Base-by-base conservation (phyloP, 2,888 invertebrate genomes). In the Hydrotaea cyrtoneurina region DNA sequence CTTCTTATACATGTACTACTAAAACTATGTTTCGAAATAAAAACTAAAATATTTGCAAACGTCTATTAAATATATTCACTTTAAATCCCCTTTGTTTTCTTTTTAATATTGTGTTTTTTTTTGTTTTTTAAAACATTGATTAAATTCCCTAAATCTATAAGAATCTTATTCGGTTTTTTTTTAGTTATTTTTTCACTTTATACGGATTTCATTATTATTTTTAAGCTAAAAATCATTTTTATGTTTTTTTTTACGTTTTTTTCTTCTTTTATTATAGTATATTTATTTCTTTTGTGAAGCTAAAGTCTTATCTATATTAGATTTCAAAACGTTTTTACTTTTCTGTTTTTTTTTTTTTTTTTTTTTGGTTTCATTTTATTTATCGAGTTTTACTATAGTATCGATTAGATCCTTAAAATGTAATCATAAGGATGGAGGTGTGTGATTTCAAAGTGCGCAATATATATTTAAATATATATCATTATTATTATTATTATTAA, bases 341-440 rank as follows among this genome's bases (percentile, higher is more conserved):
- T n/a, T 57, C 13, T 57, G n/a, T 79, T 39, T 26, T 74, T 39
- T 19, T 55, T 64, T 36, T 17, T 76, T 39, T 64, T 77, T 15
- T 66, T 1, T 57, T 66, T 76, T 78, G 36, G 72, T 81, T 79
- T 59, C 46, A 74, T 53, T 78, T 77, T 15, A 1, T 71, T 69
- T 82, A 26, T 15, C 59, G 23, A 59, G 55, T 19, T 59, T 23
- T 59, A 59, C 59, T 59, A 59, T 59, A 59, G 85, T 79, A 72
- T 82, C 78, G 73, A 59, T 82, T 85, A 78, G 86, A 86, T 82
- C 86, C 88, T 87, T 89, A 88, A 89, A 88, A 87, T 88, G 86
- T 85, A 85, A 87, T 90, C 89, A 88, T 89, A 88, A 89, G 89
- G 86, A 88, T 89, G 89, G 88, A 87, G 88, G 83, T 87, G 87